phyloP scores from a whole-genome alignment of 2,113 vertebrate species.

The Neoarius graeffei region DNA sequence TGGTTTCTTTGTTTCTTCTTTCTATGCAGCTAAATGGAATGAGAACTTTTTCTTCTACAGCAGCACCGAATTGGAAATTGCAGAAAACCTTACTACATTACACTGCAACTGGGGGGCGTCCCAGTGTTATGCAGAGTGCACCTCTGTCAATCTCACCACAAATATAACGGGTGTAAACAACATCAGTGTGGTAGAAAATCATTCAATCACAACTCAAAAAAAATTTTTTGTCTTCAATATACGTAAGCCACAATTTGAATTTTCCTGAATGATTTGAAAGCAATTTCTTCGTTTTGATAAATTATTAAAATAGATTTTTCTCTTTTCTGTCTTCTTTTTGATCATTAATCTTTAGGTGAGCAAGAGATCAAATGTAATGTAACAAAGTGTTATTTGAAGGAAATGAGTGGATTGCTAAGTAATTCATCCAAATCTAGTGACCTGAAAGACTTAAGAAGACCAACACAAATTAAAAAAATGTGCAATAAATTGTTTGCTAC shows the following conservation, averaged over 20 bases:
- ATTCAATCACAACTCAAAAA: accelerated
- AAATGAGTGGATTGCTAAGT: background rate
- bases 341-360: background rate
- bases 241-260: constrained; percentile 21
- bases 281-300: too few relatives aligned
- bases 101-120: background rate
- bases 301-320: background rate
- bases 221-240: background rate
- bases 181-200: background rate
- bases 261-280: too few relatives aligned
- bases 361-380: background rate
- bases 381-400: background rate
- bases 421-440: too few relatives aligned
- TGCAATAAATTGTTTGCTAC: background rate
- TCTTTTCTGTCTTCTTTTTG: background rate
- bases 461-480: constrained; percentile 18
- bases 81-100: accelerated
- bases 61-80: background rate
- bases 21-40: background rate
- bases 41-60: background rate
- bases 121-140: constrained; percentile 34
- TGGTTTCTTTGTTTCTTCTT: background rate
- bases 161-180: background rate
- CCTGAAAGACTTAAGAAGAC: constrained; percentile 6
- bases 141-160: accelerated